Percentiles rank a stretch among this genome's conserved stretches.
phyloP scores from a whole-genome alignment of 37 sponge, comb jelly and placozoan genomes.

The Hexactinellida sp. region DNA sequence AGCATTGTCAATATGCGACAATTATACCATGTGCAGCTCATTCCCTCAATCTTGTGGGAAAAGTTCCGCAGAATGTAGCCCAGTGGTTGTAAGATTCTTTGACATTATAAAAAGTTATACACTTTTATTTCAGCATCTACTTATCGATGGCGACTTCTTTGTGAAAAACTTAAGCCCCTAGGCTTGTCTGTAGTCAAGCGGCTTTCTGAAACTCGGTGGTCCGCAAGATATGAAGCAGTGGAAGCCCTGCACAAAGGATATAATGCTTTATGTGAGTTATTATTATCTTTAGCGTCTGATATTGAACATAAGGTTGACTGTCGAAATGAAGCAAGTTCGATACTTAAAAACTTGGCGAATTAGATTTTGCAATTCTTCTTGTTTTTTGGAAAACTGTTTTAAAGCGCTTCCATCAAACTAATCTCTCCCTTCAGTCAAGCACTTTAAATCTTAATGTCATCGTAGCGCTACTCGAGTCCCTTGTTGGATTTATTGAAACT shows the following conservation, averaged over 20 bases:
- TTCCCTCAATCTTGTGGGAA: neutral
- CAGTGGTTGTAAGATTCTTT: conserved; percentile 16
- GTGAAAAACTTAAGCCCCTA: conserved; percentile 16
- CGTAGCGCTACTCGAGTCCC: conserved; percentile 12
- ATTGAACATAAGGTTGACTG: conserved; percentile 15
- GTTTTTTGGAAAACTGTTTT: conserved; percentile 12
- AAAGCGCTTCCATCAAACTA: conserved; percentile 13
- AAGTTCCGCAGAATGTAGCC: conserved; percentile 17
- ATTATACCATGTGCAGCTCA: neutral
- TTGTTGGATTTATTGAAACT: conserved; percentile 18
- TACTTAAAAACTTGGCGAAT: conserved; percentile 16
- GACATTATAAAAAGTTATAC: conserved; percentile 17
- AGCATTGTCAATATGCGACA: neutral
- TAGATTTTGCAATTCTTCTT: neutral
- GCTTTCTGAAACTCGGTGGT: conserved; percentile 17
- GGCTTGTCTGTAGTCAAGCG: conserved; percentile 8
- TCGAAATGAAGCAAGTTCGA: conserved; percentile 17
- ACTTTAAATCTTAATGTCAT: conserved; percentile 17
- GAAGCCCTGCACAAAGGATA: conserved; percentile 19
- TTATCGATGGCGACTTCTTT: conserved; percentile 17
- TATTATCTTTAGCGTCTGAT: conserved; percentile 10
- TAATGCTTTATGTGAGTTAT: conserved; percentile 16
- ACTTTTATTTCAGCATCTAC: conserved; percentile 14
- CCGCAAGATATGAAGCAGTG: conserved; percentile 19
- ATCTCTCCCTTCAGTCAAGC: conserved; percentile 17